Evolutionary conservation across 2,797 vertebrate species (phyloP).

Genomic region (Sebastes itinus): DNA sequence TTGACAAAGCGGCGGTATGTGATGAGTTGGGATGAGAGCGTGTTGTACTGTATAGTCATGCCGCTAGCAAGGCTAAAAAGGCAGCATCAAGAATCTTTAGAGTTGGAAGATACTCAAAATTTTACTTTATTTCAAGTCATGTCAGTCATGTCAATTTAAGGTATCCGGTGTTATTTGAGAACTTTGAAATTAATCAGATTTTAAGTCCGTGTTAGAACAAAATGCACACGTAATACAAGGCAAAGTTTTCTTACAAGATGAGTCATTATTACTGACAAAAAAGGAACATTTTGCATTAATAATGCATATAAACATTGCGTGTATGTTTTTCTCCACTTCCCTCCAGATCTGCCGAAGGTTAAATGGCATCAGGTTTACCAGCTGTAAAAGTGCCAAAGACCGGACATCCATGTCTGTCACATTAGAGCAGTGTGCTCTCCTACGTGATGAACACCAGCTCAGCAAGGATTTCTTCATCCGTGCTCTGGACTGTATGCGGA

Average conservation of each 20-base stretch:
- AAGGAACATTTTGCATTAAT: neutral
- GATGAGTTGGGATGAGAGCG: too few species aligned
- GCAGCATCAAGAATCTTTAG: neutral
- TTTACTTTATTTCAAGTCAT: neutral
- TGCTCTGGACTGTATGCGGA: conserved; percentile 97
- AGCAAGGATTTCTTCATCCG: conserved; percentile 95
- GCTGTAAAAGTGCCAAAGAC: conserved; percentile 99
- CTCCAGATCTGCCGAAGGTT: conserved; percentile 95
- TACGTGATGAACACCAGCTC: conserved; percentile 95
- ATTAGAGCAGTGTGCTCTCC: conserved; percentile 93
- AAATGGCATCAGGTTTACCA: conserved; percentile 97
- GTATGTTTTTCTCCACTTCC: neutral
- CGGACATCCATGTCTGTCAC: conserved; percentile 99
- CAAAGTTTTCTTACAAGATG: neutral
- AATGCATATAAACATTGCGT: neutral
- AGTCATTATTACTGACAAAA: neutral
- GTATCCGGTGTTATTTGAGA: neutral
- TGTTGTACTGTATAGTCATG: too few species aligned
- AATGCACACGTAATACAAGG: neutral
- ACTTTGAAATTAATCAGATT: neutral
- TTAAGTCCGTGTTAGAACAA: neutral
- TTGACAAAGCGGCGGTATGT: too few species aligned
- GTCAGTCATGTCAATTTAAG: neutral
- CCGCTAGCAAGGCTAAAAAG: neutral
- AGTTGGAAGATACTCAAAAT: neutral